A percentile compares a stretch with the other conserved stretches of the same genome.
Evolutionary conservation across 2,888 invertebrate genomes (phyloP).

Genomic region (Dryocosmus kuriphilus): DNA sequence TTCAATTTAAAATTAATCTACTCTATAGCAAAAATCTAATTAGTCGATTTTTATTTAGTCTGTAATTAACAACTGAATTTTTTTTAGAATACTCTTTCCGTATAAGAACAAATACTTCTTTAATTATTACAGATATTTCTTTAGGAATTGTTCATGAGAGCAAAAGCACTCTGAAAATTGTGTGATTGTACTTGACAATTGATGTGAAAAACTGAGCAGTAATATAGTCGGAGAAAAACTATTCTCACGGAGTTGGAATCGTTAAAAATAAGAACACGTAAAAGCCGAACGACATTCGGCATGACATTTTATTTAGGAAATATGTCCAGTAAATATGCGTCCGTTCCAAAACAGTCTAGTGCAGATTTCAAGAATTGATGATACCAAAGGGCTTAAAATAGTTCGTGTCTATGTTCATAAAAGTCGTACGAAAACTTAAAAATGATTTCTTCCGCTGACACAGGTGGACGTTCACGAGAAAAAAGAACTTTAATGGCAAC

Average conservation of each 20-base stretch:
- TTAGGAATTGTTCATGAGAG: not conserved
- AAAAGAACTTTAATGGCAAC: slow-evolving; percentile 27
- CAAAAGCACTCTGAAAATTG: not conserved
- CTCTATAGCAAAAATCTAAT: too few species aligned
- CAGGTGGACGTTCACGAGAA: slow-evolving; percentile 18
- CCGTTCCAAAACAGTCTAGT: slow-evolving; percentile 46
- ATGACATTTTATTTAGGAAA: slow-evolving; percentile 56
- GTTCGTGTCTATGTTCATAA: not conserved
- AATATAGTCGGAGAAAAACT: not conserved
- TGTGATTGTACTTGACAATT: slow-evolving; percentile 32
- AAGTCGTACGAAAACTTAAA: not conserved
- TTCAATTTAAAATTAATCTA: too few species aligned
- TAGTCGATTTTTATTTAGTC: too few species aligned
- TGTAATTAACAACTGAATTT: too few species aligned
- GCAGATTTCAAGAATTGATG: not conserved
- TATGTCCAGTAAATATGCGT: slow-evolving; percentile 58
- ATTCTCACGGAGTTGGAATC: slow-evolving; percentile 9
- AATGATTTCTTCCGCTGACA: not conserved
- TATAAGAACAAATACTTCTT: not conserved
- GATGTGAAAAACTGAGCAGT: slow-evolving; percentile 24
- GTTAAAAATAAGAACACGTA: slow-evolving; percentile 1
- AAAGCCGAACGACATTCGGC: slow-evolving; percentile 41
- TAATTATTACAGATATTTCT: not conserved
- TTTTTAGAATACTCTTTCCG: too few species aligned
- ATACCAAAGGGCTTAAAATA: not conserved